phyloP scores from a whole-genome alignment of 2,888 invertebrate genomes.

The Zygaena filipendulae region DNA sequence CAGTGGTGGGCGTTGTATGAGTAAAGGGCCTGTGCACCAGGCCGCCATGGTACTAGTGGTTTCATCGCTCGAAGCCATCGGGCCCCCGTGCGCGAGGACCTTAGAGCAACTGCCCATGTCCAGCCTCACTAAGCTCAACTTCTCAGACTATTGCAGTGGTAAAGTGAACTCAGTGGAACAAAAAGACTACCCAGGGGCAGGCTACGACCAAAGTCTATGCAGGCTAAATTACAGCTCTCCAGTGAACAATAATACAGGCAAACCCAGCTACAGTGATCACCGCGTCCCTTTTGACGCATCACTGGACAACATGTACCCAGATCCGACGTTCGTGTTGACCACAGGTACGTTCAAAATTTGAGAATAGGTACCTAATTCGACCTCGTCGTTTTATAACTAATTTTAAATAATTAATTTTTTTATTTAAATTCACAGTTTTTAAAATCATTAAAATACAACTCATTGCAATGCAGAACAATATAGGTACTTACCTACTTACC shows the following conservation, averaged over 20 bases:
- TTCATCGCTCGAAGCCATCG: slow-evolving; percentile 79
- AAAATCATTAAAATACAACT: too few species aligned
- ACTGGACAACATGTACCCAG: slow-evolving; percentile 43
- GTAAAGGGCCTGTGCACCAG: too few species aligned
- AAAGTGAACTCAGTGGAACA: too few species aligned
- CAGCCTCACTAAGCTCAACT: slow-evolving; percentile 51
- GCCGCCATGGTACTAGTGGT: slow-evolving; percentile 81
- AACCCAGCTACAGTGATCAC: slow-evolving; percentile 47
- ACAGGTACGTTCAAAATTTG: too few species aligned
- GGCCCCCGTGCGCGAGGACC: slow-evolving; percentile 61
- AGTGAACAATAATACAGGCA: slow-evolving; percentile 30
- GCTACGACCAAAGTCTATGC: slow-evolving; percentile 34
- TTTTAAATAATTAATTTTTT: too few species aligned
- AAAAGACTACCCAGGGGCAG: slow-evolving; percentile 38
- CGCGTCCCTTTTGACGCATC: slow-evolving; percentile 46
- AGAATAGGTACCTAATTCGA: too few species aligned
- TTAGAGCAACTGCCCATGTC: slow-evolving; percentile 58
- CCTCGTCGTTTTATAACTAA: too few species aligned
- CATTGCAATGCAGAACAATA: too few species aligned
- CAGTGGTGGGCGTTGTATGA: too few species aligned
- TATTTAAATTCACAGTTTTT: too few species aligned
- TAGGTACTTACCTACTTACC: too few species aligned
- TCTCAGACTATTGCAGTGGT: slow-evolving; percentile 60
- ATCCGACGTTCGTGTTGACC: slow-evolving; percentile 42
- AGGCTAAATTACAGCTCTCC: slow-evolving; percentile 51